Conservation (phyloP, 2,797 vertebrate genomes). For the Falco cherrug region DNA sequence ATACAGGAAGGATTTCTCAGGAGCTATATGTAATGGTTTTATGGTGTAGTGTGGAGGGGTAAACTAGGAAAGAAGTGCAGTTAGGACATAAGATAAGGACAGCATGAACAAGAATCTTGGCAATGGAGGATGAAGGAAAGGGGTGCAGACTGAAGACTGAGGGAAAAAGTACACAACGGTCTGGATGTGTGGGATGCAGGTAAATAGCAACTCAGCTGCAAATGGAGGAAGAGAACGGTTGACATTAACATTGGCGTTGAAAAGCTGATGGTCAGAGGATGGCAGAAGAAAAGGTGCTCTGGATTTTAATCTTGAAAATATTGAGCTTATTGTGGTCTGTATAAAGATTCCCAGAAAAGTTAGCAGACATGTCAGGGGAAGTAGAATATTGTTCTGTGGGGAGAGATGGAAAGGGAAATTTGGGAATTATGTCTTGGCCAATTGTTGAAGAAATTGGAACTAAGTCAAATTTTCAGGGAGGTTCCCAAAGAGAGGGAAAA, state of each 20-base stretch:
- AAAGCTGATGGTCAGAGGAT: not conserved
- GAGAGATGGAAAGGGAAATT: conserved; percentile 52
- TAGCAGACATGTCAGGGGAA: conserved; percentile 26
- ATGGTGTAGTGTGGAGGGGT: not conserved
- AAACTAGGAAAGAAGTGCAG: not conserved
- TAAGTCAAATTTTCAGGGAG: conserved; percentile 44
- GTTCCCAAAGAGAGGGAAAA: conserved; percentile 36
- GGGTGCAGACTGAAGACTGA: not conserved
- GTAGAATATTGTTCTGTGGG: conserved; percentile 26
- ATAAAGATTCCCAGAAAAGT: conserved; percentile 36
- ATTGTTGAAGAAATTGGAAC: conserved; percentile 57
- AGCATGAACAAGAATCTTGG: not conserved
- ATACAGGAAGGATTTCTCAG: not conserved
- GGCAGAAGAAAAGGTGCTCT: conserved; percentile 7
- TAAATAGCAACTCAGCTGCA: conserved; percentile 19
- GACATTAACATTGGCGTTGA: not conserved
- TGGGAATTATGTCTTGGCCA: conserved; percentile 39
- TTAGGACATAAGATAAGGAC: not conserved
- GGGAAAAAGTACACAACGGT: not conserved
- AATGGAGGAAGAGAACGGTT: not conserved
- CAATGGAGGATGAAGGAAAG: not conserved
- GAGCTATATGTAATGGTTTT: not conserved
- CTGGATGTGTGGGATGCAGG: conserved; percentile 3
- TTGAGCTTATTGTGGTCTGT: conserved; percentile 14
- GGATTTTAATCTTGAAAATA: conserved; percentile 46